Evolutionary conservation across 1,140 invertebrate species (phyloP).

Genomic region (Mylabris phalerata): DNA sequence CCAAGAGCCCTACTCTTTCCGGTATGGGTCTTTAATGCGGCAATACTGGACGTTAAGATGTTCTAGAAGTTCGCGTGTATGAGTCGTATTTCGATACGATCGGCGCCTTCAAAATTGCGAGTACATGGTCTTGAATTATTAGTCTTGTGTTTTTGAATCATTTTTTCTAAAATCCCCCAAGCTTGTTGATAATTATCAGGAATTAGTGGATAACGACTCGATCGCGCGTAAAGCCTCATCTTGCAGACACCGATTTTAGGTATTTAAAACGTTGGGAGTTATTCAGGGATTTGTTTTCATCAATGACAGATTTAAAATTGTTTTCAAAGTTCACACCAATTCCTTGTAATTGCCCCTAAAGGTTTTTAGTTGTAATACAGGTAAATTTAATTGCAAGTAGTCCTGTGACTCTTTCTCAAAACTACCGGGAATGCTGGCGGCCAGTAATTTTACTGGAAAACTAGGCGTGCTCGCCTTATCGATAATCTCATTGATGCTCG

Average conservation of each 20-base stretch:
- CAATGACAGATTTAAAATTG: too few relatives aligned
- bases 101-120: slow-evolving; percentile 4
- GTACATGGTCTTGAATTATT: slow-evolving; percentile 17
- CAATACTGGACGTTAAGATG: neutral
- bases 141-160: slow-evolving; percentile 19
- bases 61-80: neutral
- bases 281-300: too few relatives aligned
- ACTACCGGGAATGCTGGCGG: too few relatives aligned
- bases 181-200: slow-evolving; percentile 16
- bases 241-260: slow-evolving; percentile 13
- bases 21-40: slow-evolving; percentile 4
- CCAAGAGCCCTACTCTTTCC: too few relatives aligned
- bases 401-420: too few relatives aligned
- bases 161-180: slow-evolving; percentile 15
- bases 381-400: too few relatives aligned
- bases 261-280: slow-evolving; percentile 25
- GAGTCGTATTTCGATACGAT: slow-evolving; percentile 8
- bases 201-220: slow-evolving; percentile 9
- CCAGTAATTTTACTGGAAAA: too few relatives aligned
- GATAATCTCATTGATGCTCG: too few relatives aligned
- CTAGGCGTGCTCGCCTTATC: too few relatives aligned
- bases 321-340: too few relatives aligned
- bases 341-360: too few relatives aligned
- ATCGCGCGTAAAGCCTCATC: slow-evolving; percentile 14
- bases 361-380: too few relatives aligned